Base-by-base conservation (phyloP, 2,797 vertebrate species). In the Pipistrellus pipistrellus region DNA sequence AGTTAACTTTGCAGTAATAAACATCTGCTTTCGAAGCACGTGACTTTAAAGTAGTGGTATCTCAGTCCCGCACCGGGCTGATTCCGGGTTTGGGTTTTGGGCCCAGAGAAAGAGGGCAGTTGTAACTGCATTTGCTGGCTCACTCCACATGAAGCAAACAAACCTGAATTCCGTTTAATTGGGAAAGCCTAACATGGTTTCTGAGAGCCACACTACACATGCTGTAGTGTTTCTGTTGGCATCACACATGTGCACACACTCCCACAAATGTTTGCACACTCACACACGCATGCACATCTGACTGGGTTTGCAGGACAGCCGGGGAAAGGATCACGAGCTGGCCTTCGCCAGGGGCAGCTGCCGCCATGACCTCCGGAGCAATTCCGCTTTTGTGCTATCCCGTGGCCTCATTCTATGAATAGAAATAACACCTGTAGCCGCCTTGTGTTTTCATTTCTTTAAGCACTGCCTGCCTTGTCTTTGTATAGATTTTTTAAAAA, bases 211-310 rank as follows among this genome's bases (percentile, higher is more conserved):
- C 21, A 3, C 84, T 23, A 21, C 18, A 46, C 4, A 30, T 7
- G 25, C 30, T n/a, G 11, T 6, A 0, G 21, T 17, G 18, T 83
- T 81, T 30, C 7, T 2, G 44, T 51, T 21, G 71, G 32, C 11
- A 3, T 44, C 48, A 32, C 7, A 53, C 8, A 8, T 2, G 5
- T 3, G 8, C 13, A 8, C 1, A 18, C 7, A 6, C 11, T 4
- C 78, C 1, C 7, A 17, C 57, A 59, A 9, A 1, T 25, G 4
- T 48, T 32, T 7, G 8, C 18, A 0, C 2, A n/a, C 12, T 4
- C 13, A 5, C 10, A 51, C 44, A 46, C 27, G 6, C 9, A 9
- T 4, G 6, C n/a, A n/a, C 27, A 6, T n/a, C 11, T 21, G 71
- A 23, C 35, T 38, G 51, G 48, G 41, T 57, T 66, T 18, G 64